Evolutionary conservation across 1,140 invertebrate species (phyloP), one percentile per base, ranked within the genome.

Genomic region (Atta texana): DNA sequence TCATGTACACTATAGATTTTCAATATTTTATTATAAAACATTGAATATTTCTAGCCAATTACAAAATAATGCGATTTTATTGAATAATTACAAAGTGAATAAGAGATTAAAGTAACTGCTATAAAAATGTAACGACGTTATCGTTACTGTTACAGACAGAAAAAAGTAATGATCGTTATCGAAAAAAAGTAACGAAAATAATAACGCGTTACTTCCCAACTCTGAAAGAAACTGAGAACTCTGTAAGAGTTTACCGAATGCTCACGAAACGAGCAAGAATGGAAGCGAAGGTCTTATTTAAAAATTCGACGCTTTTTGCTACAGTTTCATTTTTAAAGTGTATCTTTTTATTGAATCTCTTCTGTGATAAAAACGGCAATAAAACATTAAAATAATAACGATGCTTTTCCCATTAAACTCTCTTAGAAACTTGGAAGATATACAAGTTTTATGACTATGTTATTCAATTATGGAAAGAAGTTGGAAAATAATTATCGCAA

Each of bases 301-400:
- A 77, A n/a, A 44, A 51, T 39, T 34, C 39, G 24, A 21, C n/a
- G 18, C 12, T 75, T 34, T 21, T 57, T 18, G 28, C 24, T 3
- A 57, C 12, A 57, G 39, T 31, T 31, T 57, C 16, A n/a, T 31
- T 44, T 12, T 44, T 28, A n/a, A 21, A 76, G 34, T 44, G 31
- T 76, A 10, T 16, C 18, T 55, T 53, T 28, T 51, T 55, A 21
- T 55, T 10, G 3, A 74, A 74, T n/a, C 51, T 55, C 18, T 57
- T 66, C 64, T 34, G 7, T 5, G n/a, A 55, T 44, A 57, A 24
- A 49, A 51, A 7, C 4, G 21, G 14, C 12, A 21, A 12, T 21
- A 3, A 44, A 44, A 69, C n/a, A 21, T 69, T 69, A 39, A 44
- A 12, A 69, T 44, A 69, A 44, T 14, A 44, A 69, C n/a, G 66